A percentile compares a stretch with the other conserved stretches of the same genome.
These are phyloP conservation scores for Heliconius erato DNA, from an alignment of 2,888 invertebrate species.

Conservation along the genomic window DNA sequence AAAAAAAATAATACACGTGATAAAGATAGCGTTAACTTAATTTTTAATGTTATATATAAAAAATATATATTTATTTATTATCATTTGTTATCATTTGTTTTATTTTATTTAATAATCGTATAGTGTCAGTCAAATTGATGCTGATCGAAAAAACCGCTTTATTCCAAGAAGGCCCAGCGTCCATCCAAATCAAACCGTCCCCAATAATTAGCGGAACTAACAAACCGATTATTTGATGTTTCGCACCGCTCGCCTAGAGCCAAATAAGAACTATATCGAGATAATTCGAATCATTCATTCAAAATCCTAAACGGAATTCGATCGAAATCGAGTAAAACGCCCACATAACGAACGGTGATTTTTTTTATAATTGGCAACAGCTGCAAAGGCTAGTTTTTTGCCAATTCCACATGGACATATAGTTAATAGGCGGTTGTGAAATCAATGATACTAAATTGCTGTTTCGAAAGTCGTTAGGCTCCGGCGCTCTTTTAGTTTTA, in stretches of 20 bases:
- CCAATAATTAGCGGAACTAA: constrained; percentile 58
- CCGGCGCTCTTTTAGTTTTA: constrained; percentile 44
- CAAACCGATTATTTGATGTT: constrained; percentile 54
- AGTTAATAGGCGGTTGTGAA: constrained; percentile 68
- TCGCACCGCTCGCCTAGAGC: constrained; percentile 55
- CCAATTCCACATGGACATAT: constrained; percentile 63
- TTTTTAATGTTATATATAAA: too few relatives aligned
- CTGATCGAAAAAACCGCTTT: constrained; percentile 15
- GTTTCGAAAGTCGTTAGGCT: constrained; percentile 57
- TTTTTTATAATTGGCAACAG: constrained; percentile 68
- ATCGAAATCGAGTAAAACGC: constrained; percentile 63
- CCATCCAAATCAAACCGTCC: constrained; percentile 55
- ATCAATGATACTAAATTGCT: constrained; percentile 69
- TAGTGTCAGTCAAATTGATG: constrained; percentile 40
- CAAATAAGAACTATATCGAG: constrained; percentile 52
- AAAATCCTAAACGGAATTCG: constrained; percentile 63
- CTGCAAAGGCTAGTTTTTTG: constrained; percentile 67
- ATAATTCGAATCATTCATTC: constrained; percentile 67
- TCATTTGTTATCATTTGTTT: constrained; percentile 12
- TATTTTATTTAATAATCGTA: constrained; percentile 27
- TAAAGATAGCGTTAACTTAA: too few relatives aligned
- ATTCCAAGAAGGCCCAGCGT: constrained; percentile 39
- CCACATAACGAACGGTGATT: constrained; percentile 68
- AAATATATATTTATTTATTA: too few relatives aligned
- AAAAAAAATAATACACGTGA: too few relatives aligned